phyloP scores from a whole-genome alignment of 1,140 invertebrate genomes.

The Cyrtorhinus lividipennis region DNA sequence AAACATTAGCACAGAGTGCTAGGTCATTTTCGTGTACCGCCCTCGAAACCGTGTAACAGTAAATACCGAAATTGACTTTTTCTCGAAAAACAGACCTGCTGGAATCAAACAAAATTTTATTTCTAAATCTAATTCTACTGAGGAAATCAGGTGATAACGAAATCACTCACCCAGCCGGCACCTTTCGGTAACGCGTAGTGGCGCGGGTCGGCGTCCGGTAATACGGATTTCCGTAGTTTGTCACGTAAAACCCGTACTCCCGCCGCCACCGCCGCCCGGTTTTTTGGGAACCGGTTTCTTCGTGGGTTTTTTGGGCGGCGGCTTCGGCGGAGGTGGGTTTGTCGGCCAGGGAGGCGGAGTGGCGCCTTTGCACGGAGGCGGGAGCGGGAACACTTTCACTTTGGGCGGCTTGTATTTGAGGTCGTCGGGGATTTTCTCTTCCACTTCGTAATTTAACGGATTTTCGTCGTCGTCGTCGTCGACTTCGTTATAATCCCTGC shows the following conservation, averaged over 20 bases:
- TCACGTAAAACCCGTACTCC: background rate
- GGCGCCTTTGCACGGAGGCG: constrained; percentile 1
- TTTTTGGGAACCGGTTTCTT: background rate
- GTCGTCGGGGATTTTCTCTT: constrained; percentile 5
- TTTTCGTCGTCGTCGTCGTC: background rate
- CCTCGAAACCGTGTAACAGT: too few relatives aligned
- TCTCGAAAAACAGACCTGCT: too few relatives aligned
- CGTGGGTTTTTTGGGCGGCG: background rate
- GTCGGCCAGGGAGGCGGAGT: background rate
- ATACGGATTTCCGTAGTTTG: too few relatives aligned
- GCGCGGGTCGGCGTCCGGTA: too few relatives aligned
- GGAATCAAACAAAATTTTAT: too few relatives aligned
- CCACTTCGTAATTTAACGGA: constrained; percentile 4
- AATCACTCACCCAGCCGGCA: too few relatives aligned
- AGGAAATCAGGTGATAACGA: too few relatives aligned
- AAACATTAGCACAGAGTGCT: too few relatives aligned
- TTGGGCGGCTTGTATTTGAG: constrained; percentile 6
- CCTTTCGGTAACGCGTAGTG: too few relatives aligned
- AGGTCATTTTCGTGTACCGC: too few relatives aligned
- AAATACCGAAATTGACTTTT: too few relatives aligned
- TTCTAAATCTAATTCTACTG: too few relatives aligned
- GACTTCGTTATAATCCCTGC: background rate
- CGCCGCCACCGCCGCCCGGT: background rate
- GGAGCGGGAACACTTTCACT: constrained; percentile 7
- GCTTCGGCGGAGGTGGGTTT: constrained; percentile 3